These are phyloP conservation scores for Cnemophilus loriae DNA, from an alignment of 2,113 vertebrate species.

Conservation along the genomic window DNA sequence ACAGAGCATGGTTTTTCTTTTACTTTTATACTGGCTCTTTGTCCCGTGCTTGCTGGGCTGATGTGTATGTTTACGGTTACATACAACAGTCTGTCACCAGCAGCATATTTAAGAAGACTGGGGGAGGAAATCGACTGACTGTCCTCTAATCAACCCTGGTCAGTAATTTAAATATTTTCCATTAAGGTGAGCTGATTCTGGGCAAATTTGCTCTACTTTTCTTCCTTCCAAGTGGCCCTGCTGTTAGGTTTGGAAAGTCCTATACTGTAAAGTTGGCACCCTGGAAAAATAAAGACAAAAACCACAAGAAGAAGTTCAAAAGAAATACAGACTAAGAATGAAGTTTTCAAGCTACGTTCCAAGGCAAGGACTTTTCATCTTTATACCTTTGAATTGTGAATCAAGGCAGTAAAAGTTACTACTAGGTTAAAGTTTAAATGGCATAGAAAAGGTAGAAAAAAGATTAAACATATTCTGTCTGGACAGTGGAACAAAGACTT, in stretches of 20 bases:
- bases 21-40: not conserved
- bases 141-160: not conserved
- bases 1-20: accelerated
- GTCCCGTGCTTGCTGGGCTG: not conserved
- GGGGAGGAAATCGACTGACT: not conserved
- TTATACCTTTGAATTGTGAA: constrained; percentile 77
- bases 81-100: not conserved
- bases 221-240: constrained; percentile 45
- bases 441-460: constrained; percentile 75
- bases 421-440: constrained; percentile 86
- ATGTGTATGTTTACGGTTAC: not conserved
- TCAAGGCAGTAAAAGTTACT: constrained; percentile 81
- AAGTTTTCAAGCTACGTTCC: constrained; percentile 78
- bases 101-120: not conserved
- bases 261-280: constrained; percentile 67
- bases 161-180: constrained; percentile 60
- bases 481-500: constrained; percentile 79
- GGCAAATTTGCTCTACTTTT: constrained; percentile 40
- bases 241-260: constrained; percentile 65
- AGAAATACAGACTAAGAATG: constrained; percentile 72
- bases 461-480: constrained; percentile 77
- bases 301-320: constrained; percentile 77
- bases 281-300: constrained; percentile 74
- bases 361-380: constrained; percentile 78
- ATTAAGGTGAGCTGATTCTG: constrained; percentile 4